phyloP scores from a whole-genome alignment of 2,888 invertebrate species.

The Cheilosia soror region DNA sequence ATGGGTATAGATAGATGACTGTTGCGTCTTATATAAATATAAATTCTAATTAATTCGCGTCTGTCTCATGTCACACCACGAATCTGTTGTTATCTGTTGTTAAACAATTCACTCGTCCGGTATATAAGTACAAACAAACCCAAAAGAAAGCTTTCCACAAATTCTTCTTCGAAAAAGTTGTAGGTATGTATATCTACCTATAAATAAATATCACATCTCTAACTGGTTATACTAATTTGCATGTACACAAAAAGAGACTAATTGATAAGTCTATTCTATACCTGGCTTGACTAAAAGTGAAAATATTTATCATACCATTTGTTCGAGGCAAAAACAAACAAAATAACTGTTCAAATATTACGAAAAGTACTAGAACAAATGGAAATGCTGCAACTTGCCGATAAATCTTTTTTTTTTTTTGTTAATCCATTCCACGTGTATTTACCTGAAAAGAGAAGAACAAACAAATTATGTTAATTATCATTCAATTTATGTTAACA shows the following conservation, averaged over 20 bases:
- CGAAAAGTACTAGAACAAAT: background rate
- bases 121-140: constrained; percentile 10
- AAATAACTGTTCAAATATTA: background rate
- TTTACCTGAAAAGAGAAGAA: constrained; percentile 66
- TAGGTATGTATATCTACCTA: too few species aligned
- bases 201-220: constrained; percentile 35
- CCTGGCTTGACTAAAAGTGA: constrained; percentile 22
- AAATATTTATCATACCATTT: constrained; percentile 31
- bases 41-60: constrained; percentile 9
- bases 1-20: background rate
- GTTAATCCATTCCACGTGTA: constrained; percentile 41
- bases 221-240: constrained; percentile 45
- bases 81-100: constrained; percentile 1
- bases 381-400: constrained; percentile 52
- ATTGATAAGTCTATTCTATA: constrained; percentile 24
- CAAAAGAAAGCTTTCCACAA: constrained; percentile 28
- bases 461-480: constrained; percentile 25
- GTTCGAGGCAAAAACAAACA: constrained; percentile 15
- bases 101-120: constrained; percentile 20
- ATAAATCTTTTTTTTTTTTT: background rate
- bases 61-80: constrained; percentile 21
- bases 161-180: constrained; percentile 8
- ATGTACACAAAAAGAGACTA: constrained; percentile 3
- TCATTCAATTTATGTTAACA: constrained; percentile 15
- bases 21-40: background rate